Conservation (phyloP, 2,797 vertebrate species). For the Rhyacichthys aspro region DNA sequence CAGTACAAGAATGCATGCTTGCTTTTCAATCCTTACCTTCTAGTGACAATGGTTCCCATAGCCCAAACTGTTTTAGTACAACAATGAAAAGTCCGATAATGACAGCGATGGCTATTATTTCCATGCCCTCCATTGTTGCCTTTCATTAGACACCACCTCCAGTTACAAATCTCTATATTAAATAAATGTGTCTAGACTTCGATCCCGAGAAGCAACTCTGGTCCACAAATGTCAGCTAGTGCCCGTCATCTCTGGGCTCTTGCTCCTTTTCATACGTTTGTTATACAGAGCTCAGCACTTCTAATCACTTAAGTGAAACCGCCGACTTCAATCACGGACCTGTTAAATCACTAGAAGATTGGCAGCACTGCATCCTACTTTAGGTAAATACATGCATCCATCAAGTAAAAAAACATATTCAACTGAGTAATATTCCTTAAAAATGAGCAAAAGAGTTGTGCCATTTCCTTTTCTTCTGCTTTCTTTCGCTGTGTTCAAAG, state of each 20-base stretch:
- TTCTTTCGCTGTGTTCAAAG: conserved; percentile 17
- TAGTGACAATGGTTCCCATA: conserved; percentile 88
- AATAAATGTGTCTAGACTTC: neutral
- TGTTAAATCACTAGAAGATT: conserved; percentile 8
- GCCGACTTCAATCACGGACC: conserved; percentile 33
- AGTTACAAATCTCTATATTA: conserved; percentile 1
- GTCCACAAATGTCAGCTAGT: conserved; percentile 26
- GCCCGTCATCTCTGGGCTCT: conserved; percentile 33
- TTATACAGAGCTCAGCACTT: conserved; percentile 45
- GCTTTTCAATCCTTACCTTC: conserved; percentile 85
- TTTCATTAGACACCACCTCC: conserved; percentile 30
- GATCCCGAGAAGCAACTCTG: conserved; percentile 13
- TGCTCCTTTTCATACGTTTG: conserved; percentile 27
- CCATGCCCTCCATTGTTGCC: conserved; percentile 88
- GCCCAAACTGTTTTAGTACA: conserved; percentile 94
- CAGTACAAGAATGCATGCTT: neutral
- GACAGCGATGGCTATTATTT: conserved; percentile 88
- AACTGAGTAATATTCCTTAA: neutral
- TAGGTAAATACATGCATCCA: conserved; percentile 29
- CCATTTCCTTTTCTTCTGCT: conserved; percentile 28
- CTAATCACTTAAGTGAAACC: conserved; percentile 34
- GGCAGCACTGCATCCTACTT: conserved; percentile 29
- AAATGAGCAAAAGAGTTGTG: conserved; percentile 30
- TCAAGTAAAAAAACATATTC: conserved; percentile 10
- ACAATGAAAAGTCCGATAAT: conserved; percentile 89